These are phyloP conservation scores for Drosophila recens DNA, from an alignment of 2,888 invertebrate species.

Conservation along the genomic window DNA sequence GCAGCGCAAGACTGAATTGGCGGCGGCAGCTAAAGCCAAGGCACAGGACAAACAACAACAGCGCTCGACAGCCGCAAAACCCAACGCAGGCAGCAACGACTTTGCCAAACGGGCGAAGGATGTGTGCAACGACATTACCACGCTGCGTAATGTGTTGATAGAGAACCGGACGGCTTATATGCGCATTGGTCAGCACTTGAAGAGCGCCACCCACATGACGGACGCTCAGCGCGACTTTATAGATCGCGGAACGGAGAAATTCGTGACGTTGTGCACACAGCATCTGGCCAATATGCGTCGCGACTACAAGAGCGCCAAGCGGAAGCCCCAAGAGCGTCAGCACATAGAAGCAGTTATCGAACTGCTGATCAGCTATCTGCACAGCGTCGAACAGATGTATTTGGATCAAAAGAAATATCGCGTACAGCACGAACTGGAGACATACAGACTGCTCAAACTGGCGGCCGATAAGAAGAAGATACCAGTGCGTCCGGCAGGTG, in stretches of 20 bases:
- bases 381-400: conserved; percentile 94
- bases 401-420: conserved; percentile 95
- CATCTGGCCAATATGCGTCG: conserved; percentile 91
- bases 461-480: conserved; percentile 86
- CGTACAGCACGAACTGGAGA: conserved; percentile 93
- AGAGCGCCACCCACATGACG: conserved; percentile 90
- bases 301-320: conserved; percentile 87
- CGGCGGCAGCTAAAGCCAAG: conserved; percentile 58
- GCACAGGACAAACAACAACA: conserved; percentile 86
- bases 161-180: conserved; percentile 95
- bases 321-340: conserved; percentile 89
- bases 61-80: conserved; percentile 78
- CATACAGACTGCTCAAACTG: conserved; percentile 91
- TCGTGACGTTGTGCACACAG: conserved; percentile 92
- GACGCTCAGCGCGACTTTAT: conserved; percentile 95
- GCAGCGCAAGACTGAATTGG: conserved; percentile 89
- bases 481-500: conserved; percentile 80
- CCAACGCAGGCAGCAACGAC: conserved; percentile 80
- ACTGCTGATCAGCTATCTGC: conserved; percentile 92
- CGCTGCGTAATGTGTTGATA: conserved; percentile 91
- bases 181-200: conserved; percentile 90
- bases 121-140: conserved; percentile 91
- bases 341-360: conserved; percentile 92
- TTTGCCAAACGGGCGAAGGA: conserved; percentile 91
- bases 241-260: conserved; percentile 93